Conservation (phyloP, 53 echinoderm and acorn worm genomes). For the Luidia sarsii region DNA sequence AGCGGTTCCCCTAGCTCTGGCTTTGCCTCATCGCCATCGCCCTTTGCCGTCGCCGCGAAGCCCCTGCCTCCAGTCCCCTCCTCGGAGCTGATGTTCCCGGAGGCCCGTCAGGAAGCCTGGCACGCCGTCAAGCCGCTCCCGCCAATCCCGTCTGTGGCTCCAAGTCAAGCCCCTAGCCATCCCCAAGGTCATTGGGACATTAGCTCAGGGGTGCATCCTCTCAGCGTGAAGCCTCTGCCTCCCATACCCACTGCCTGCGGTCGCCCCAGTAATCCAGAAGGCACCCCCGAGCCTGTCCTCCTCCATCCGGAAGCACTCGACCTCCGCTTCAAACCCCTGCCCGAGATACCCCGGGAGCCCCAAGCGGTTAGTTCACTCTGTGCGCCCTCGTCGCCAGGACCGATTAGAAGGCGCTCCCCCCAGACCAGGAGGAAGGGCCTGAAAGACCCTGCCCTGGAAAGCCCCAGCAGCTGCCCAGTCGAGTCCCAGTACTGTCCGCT, state of each 20-base stretch:
- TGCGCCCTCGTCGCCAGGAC: neutral
- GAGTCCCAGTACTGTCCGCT: constrained; percentile 30
- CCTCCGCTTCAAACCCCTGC: constrained; percentile 9
- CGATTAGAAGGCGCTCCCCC: neutral
- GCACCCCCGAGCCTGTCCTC: neutral
- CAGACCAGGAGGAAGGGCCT: neutral
- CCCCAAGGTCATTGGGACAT: too few relatives aligned
- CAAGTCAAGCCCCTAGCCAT: neutral
- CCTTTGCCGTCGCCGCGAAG: neutral
- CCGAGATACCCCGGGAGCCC: constrained; percentile 1
- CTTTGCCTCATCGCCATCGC: neutral
- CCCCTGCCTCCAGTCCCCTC: constrained; percentile 26
- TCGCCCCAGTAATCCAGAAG: neutral
- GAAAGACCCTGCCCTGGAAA: neutral
- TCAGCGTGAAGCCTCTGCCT: constrained; percentile 24
- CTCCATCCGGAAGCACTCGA: neutral
- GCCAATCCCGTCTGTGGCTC: constrained; percentile 21
- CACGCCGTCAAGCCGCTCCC: constrained; percentile 19
- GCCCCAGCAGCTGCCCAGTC: constrained; percentile 11
- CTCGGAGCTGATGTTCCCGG: neutral
- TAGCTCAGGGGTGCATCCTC: too few relatives aligned
- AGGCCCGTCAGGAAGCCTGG: neutral
- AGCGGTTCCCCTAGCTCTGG: neutral
- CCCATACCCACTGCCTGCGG: too few relatives aligned
- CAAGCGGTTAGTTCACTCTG: too few relatives aligned